phyloP scores from a whole-genome alignment of 1,140 invertebrate species.

The Aphidius gifuensis region DNA sequence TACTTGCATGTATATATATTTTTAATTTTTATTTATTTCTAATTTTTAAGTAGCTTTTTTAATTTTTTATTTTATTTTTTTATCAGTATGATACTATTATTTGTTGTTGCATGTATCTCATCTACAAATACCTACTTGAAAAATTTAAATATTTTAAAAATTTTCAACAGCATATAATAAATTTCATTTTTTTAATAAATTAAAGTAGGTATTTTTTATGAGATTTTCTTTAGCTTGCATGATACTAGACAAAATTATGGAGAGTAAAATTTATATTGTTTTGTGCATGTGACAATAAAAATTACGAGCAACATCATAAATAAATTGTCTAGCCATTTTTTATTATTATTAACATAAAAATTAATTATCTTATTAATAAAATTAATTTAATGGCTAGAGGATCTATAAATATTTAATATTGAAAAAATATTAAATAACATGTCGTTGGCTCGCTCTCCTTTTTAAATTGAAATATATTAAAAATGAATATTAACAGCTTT shows the following conservation, averaged over 20 bases:
- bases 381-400: slow-evolving; percentile 15
- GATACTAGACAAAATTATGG: slow-evolving; percentile 11
- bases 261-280: slow-evolving; percentile 23
- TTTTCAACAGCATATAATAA: too few species aligned
- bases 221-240: background rate
- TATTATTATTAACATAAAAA: background rate
- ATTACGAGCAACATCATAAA: slow-evolving; percentile 14
- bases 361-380: background rate
- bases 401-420: slow-evolving; percentile 17
- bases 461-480: slow-evolving; percentile 3
- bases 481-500: slow-evolving; percentile 26
- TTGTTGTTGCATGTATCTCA: too few species aligned
- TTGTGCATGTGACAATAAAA: slow-evolving; percentile 21
- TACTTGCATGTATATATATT: slow-evolving; percentile 26
- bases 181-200: too few species aligned
- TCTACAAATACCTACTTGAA: too few species aligned
- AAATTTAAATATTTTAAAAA: too few species aligned
- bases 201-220: too few species aligned
- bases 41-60: too few species aligned
- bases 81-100: too few species aligned
- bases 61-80: too few species aligned
- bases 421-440: slow-evolving; percentile 21
- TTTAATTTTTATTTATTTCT: slow-evolving; percentile 8
- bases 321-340: slow-evolving; percentile 15
- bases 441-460: slow-evolving; percentile 28